Evolutionary conservation across 2,797 vertebrate genomes (phyloP), one percentile per base, ranked within the genome.

Genomic region (Todus mexicanus): DNA sequence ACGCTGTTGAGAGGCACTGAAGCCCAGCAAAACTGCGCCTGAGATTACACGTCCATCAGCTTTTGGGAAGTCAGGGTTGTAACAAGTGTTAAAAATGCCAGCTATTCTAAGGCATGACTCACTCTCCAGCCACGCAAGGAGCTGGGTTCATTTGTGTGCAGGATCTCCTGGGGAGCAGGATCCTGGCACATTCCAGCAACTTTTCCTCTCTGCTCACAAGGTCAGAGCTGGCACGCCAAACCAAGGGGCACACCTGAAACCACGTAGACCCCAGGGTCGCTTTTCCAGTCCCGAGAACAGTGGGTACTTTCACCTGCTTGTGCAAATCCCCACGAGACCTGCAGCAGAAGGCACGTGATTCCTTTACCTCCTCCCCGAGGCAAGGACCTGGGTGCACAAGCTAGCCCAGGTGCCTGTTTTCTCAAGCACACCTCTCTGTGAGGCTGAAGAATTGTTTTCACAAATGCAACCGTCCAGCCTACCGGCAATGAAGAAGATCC

Each of bases 221-320:
- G 79, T 87, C 84, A 71, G 37, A 87, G 74, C 40, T 33, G 20
- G 71, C 76, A 79, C 1, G 5, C 27, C 45, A 16, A 59, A 50
- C 45, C 45, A 61, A 64, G 43, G 18, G 7, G 48, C 53, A 31
- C 4, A 18, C 63, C 69, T 74, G 69, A 91, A 92, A 89, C 59
- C 40, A n/a, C 0, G 4, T 31, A 38, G 37, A 10, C 42, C 23
- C 5, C 0, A 1, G 22, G 72, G 43, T 38, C 0, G 2, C 79
- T 89, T 63, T 84, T 77, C 87, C 82, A 66, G 43, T 59, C 47
- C 31, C 82, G 20, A 63, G 79, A 61, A 29, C 81, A 87, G 66
- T 21, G 87, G 70, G 76, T 50, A 86, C 91, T 87, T 87, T 83
- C 77, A 84, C 26, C 43, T 48, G 15, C 25, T 84, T 4, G 2